These are phyloP conservation scores for Minunthozetes semirufus DNA, from an alignment of 2,888 invertebrate species.

Conservation along the genomic window DNA sequence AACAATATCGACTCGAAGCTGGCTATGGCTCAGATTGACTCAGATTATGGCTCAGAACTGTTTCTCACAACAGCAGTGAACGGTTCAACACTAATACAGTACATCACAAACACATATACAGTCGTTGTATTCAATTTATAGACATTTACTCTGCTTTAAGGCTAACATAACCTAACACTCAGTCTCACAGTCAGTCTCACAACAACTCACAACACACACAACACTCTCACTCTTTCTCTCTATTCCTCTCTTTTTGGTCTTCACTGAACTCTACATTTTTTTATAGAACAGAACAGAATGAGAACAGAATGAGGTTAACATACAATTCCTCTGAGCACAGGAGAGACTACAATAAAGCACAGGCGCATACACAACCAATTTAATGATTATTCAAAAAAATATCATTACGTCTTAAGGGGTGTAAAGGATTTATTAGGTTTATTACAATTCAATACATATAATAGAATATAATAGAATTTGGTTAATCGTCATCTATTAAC, in stretches of 20 bases:
- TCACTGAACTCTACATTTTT: not conserved
- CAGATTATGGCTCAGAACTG: not conserved
- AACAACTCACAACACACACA: too few relatives aligned
- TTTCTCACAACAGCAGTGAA: not conserved
- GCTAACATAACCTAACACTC: not conserved
- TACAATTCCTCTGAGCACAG: not conserved
- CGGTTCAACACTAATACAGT: not conserved
- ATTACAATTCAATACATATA: too few relatives aligned
- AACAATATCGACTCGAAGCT: not conserved
- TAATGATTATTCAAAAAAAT: not conserved
- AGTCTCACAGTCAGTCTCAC: not conserved
- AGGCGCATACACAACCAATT: not conserved
- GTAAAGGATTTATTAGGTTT: not conserved
- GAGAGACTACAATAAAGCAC: not conserved
- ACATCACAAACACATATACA: not conserved
- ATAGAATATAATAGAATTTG: too few relatives aligned
- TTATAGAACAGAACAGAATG: too few relatives aligned
- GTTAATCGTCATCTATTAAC: too few relatives aligned
- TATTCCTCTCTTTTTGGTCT: conserved; percentile 10
- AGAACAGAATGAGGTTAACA: not conserved
- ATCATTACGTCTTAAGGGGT: too few relatives aligned
- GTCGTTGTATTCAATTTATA: not conserved
- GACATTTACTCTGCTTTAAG: not conserved
- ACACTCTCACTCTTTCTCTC: not conserved
- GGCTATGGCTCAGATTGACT: not conserved